phyloP scores from a whole-genome alignment of 1,140 invertebrate genomes.

The Reticulitermes speratus region DNA sequence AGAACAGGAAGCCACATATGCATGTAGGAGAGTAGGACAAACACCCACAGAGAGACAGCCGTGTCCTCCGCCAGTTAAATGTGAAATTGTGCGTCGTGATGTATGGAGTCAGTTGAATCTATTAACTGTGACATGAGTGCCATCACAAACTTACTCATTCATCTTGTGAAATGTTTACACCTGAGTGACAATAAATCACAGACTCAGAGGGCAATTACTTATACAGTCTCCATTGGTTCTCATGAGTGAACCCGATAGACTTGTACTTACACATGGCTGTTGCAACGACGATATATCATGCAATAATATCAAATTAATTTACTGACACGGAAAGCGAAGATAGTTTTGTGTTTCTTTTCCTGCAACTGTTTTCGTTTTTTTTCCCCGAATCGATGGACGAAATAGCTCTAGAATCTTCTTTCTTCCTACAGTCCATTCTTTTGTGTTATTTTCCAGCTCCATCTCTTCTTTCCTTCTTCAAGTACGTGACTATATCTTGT shows the following conservation, averaged over 20 bases:
- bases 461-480: no score
- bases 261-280: not conserved
- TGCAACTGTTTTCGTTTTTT: no score
- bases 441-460: no score
- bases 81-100: not conserved
- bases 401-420: no score
- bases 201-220: not conserved
- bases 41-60: not conserved
- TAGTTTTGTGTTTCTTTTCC: no score
- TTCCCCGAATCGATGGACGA: no score
- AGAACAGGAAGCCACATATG: not conserved
- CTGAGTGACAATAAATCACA: conserved; percentile 6
- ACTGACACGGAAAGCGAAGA: not conserved
- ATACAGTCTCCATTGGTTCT: no score
- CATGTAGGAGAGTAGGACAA: not conserved
- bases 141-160: not conserved
- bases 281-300: not conserved
- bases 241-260: not conserved
- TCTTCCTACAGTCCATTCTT: no score
- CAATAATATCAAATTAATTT: not conserved
- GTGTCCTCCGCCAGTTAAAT: not conserved
- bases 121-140: not conserved
- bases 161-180: conserved; percentile 12
- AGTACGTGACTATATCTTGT: no score
- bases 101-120: not conserved